Conservation (phyloP, 2,113 vertebrate genomes). For the Lasiurus borealis region DNA sequence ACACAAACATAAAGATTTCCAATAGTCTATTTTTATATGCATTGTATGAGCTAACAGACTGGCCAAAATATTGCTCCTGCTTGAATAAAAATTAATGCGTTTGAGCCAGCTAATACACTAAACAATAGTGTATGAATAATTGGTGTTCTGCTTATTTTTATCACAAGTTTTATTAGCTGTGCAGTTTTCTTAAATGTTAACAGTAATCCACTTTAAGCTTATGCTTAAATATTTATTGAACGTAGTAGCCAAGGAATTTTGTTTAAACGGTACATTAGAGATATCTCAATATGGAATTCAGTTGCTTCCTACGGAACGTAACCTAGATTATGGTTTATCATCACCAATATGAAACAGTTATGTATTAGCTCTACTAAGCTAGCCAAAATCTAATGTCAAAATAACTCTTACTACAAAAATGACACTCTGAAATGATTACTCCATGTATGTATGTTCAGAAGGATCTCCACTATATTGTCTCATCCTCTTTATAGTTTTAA, state of each 20-base stretch:
- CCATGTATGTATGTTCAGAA: background rate
- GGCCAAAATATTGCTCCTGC: conserved; percentile 79
- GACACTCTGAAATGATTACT: background rate
- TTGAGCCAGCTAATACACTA: conserved; percentile 84
- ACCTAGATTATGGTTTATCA: conserved; percentile 59
- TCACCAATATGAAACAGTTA: background rate
- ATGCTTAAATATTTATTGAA: conserved; percentile 84
- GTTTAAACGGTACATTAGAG: conserved; percentile 68
- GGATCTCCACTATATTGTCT: background rate
- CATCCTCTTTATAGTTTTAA: background rate
- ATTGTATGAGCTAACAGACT: conserved; percentile 83
- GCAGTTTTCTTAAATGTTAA: conserved; percentile 84
- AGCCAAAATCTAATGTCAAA: background rate
- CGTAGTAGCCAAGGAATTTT: conserved; percentile 77
- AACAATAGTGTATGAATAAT: conserved; percentile 83
- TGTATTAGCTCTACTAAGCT: background rate
- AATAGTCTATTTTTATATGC: conserved; percentile 78
- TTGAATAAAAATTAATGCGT: conserved; percentile 86
- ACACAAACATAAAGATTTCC: conserved; percentile 79
- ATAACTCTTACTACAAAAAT: background rate
- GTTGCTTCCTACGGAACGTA: conserved; percentile 32
- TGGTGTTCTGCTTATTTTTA: conserved; percentile 87
- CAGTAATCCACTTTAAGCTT: conserved; percentile 84
- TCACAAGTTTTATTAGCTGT: conserved; percentile 80
- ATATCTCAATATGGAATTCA: background rate